Evolutionary conservation across 2,888 invertebrate species (phyloP).

Genomic region (Hylaea fasciaria): DNA sequence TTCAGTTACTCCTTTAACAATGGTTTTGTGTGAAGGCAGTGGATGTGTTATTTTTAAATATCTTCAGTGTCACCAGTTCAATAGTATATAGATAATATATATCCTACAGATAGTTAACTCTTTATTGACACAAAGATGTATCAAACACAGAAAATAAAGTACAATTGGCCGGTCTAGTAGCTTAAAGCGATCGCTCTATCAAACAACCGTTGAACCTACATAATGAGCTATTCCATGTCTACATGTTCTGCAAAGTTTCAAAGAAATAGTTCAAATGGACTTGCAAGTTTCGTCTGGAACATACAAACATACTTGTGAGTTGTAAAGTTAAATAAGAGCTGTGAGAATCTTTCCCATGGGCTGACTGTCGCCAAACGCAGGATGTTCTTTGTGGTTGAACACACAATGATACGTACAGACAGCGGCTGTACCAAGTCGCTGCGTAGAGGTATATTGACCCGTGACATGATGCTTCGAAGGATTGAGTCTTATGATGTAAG

Average conservation of each 20-base stretch:
- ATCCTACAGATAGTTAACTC: too few species aligned
- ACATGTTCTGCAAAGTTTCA: conserved; percentile 1
- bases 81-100: too few species aligned
- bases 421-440: too few species aligned
- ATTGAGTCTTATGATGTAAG: conserved; percentile 1
- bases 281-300: conserved; percentile 7
- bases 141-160: too few species aligned
- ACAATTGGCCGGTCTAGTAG: too few species aligned
- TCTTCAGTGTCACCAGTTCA: background rate
- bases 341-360: conserved; percentile 30
- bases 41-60: too few species aligned
- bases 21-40: too few species aligned
- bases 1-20: too few species aligned
- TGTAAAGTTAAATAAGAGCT: conserved; percentile 29
- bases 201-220: background rate
- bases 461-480: conserved; percentile 8
- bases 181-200: too few species aligned
- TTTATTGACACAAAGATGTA: too few species aligned
- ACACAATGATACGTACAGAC: conserved; percentile 22
- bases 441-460: conserved; percentile 25
- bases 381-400: conserved; percentile 28
- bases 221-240: background rate
- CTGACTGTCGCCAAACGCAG: conserved; percentile 31
- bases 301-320: conserved; percentile 19
- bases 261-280: conserved; percentile 7